Evolutionary conservation across 2,888 invertebrate species (phyloP).

Genomic region (Hedya salicella): DNA sequence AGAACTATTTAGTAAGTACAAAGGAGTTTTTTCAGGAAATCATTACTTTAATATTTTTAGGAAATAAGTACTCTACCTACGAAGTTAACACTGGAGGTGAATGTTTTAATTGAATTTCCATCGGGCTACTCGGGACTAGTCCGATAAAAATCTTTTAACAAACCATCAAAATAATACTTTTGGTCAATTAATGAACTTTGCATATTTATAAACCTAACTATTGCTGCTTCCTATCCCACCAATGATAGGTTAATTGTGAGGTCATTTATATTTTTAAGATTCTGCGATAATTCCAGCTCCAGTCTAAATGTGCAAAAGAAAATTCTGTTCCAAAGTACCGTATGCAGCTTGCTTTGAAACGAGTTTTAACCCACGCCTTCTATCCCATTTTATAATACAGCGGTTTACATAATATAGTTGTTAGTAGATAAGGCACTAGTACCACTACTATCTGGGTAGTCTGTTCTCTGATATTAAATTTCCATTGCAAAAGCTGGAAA

Average conservation of each 20-base stretch:
- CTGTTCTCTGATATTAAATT: constrained; percentile 30
- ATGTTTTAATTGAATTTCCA: too few species aligned
- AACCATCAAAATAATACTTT: too few species aligned
- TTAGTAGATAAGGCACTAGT: constrained; percentile 20
- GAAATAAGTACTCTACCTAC: too few species aligned
- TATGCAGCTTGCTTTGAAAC: constrained; percentile 1
- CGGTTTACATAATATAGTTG: constrained; percentile 6
- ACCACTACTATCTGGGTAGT: constrained; percentile 18
- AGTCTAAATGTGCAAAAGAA: not conserved
- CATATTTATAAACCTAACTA: too few species aligned
- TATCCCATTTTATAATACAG: not conserved
- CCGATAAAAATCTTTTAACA: too few species aligned
- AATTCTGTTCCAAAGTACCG: not conserved
- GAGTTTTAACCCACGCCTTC: not conserved
- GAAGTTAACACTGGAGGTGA: too few species aligned
- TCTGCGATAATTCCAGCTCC: not conserved
- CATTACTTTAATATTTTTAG: too few species aligned
- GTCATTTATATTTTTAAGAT: not conserved
- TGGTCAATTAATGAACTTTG: too few species aligned
- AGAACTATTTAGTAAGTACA: too few species aligned
- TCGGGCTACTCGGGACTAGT: too few species aligned
- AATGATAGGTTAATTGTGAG: not conserved
- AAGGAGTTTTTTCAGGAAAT: too few species aligned
- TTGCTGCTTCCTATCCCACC: too few species aligned
- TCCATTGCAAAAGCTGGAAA: constrained; percentile 16